Conservation (phyloP, 2,797 vertebrate species). For the Pseudochirops corinnae region DNA sequence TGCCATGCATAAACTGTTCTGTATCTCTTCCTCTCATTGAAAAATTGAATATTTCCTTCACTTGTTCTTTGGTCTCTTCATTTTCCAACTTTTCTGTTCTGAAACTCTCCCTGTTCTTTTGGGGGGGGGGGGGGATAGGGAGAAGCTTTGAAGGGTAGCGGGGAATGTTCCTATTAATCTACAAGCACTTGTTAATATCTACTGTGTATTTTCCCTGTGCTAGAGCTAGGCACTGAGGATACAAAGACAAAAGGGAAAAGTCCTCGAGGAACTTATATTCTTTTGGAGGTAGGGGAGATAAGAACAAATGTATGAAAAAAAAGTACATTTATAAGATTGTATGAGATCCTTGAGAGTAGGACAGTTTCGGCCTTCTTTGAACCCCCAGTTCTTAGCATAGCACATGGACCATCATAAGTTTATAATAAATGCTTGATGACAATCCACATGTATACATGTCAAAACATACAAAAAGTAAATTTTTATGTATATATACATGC, state of each 20-base stretch:
- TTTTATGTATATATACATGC: not conserved
- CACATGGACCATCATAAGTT: not conserved
- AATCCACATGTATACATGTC: not conserved
- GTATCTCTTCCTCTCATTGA: not conserved
- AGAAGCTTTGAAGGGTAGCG: not conserved
- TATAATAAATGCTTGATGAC: not conserved
- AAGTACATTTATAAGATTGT: not conserved
- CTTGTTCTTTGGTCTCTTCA: not conserved
- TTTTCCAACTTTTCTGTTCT: not conserved
- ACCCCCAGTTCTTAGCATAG: not conserved
- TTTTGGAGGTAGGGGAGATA: not conserved
- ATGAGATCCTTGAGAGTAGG: not conserved
- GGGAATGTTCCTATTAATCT: not conserved
- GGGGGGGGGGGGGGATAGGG: not conserved
- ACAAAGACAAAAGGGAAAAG: not conserved
- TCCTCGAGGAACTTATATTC: not conserved
- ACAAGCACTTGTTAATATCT: not conserved
- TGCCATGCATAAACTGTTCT: not conserved
- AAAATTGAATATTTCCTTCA: not conserved
- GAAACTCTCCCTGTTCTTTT: not conserved
- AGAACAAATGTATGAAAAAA: not conserved
- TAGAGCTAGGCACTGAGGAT: not conserved
- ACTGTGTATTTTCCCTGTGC: not conserved
- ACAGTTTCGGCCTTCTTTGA: not conserved
- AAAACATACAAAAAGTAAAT: too few species aligned